These are phyloP conservation scores for Chamaetylas fuelleborni DNA, from an alignment of 2,113 vertebrate species.

Conservation along the genomic window DNA sequence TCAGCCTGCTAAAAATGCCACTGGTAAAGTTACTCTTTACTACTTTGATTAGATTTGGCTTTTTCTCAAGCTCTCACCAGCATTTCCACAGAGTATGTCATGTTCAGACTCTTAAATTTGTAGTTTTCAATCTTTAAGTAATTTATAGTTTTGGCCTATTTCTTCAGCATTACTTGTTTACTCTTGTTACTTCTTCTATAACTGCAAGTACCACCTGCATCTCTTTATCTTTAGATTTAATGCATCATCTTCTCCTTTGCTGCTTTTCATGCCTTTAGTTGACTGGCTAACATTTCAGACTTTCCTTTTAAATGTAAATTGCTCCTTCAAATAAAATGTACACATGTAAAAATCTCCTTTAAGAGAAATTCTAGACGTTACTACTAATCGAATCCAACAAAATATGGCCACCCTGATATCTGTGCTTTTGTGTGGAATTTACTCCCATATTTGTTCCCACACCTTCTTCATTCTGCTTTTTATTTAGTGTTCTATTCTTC, in stretches of 20 bases:
- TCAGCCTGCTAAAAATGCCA: background rate
- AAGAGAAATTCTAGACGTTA: background rate
- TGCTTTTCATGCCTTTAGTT: background rate
- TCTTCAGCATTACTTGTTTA: background rate
- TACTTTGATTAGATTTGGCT: background rate
- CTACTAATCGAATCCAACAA: background rate
- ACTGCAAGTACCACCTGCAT: background rate
- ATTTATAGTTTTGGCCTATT: background rate
- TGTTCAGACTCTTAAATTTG: background rate
- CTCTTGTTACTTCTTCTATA: background rate
- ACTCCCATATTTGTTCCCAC: background rate
- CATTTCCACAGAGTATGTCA: background rate
- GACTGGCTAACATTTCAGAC: background rate
- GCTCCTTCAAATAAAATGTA: background rate
- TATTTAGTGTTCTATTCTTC: background rate
- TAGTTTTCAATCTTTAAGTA: background rate
- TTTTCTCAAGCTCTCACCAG: background rate
- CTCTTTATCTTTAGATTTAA: background rate
- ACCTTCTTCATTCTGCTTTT: background rate
- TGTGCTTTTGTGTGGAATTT: background rate
- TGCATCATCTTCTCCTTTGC: background rate
- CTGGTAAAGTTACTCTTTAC: background rate
- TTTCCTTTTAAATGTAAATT: background rate
- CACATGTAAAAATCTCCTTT: background rate
- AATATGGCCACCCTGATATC: background rate